phyloP scores from a whole-genome alignment of 2,888 invertebrate species.

The Amiota communis region DNA sequence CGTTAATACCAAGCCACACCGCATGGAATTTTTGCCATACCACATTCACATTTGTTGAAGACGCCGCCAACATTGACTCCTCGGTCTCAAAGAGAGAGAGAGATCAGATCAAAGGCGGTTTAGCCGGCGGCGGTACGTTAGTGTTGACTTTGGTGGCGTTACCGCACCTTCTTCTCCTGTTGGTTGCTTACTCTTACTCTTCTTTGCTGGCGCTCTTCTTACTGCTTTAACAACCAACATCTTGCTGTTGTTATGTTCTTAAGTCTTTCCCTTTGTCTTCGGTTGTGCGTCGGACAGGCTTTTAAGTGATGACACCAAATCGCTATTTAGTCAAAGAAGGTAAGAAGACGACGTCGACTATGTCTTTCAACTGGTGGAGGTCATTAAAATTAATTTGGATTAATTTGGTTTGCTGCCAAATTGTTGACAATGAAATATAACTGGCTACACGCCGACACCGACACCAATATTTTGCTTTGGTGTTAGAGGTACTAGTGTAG shows the following conservation, averaged over 20 bases:
- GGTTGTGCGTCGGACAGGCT: constrained; percentile 65
- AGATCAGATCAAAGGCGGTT: constrained; percentile 40
- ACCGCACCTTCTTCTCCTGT: constrained; percentile 7
- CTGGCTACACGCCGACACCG: constrained; percentile 35
- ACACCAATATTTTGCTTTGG: background rate
- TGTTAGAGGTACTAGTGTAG: background rate
- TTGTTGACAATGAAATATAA: constrained; percentile 70
- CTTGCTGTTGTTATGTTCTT: background rate
- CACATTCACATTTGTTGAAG: constrained; percentile 30
- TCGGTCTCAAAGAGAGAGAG: background rate
- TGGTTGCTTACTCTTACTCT: constrained; percentile 35
- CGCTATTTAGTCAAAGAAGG: constrained; percentile 70
- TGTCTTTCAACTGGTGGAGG: constrained; percentile 49
- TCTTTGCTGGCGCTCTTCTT: constrained; percentile 40
- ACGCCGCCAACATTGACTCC: too few relatives aligned
- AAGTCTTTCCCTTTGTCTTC: background rate
- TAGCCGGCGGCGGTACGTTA: constrained; percentile 57
- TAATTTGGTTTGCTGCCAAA: constrained; percentile 71
- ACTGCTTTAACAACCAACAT: too few relatives aligned
- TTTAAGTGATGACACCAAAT: constrained; percentile 73
- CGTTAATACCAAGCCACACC: constrained; percentile 36
- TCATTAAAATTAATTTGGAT: constrained; percentile 73
- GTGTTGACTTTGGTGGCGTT: constrained; percentile 48
- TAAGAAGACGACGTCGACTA: background rate
- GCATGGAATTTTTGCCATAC: constrained; percentile 60